phyloP scores from a whole-genome alignment of 2,888 invertebrate species.

The Kuschelorhynchus macadamiae region DNA sequence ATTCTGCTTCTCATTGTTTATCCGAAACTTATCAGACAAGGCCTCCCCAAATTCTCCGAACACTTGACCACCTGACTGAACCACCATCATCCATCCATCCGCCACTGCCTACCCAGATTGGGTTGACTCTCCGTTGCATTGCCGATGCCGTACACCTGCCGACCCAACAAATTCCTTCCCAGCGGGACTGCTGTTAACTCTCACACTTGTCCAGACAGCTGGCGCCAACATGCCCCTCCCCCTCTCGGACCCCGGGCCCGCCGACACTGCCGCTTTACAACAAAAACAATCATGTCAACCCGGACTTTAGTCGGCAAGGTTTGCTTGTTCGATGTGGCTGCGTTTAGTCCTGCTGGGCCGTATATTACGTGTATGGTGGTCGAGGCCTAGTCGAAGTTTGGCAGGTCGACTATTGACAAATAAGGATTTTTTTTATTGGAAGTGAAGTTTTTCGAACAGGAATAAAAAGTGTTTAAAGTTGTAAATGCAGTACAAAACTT shows the following conservation, averaged over 20 bases:
- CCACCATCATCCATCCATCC: conserved; percentile 39
- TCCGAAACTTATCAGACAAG: conserved; percentile 24
- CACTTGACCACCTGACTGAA: conserved; percentile 36
- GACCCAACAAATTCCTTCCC: conserved; percentile 63
- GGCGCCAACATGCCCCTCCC: conserved; percentile 72
- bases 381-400: too few species aligned
- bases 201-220: conserved; percentile 70
- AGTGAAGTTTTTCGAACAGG: too few species aligned
- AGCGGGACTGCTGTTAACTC: conserved; percentile 72
- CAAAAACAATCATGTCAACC: conserved; percentile 62
- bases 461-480: too few species aligned
- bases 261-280: conserved; percentile 52
- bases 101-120: conserved; percentile 48
- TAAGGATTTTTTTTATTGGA: too few species aligned
- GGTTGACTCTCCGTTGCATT: conserved; percentile 41
- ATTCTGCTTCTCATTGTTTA: too few species aligned
- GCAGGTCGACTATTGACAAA: too few species aligned
- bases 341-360: background rate
- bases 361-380: background rate
- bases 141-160: conserved; percentile 48
- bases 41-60: background rate
- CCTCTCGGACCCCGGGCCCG: conserved; percentile 66
- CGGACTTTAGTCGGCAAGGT: conserved; percentile 49
- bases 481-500: too few species aligned
- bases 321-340: background rate